A percentile compares a stretch with the other conserved stretches of the same genome.
Conservation (phyloP, 2,888 invertebrate species). For the Protophormia terraenovae region DNA sequence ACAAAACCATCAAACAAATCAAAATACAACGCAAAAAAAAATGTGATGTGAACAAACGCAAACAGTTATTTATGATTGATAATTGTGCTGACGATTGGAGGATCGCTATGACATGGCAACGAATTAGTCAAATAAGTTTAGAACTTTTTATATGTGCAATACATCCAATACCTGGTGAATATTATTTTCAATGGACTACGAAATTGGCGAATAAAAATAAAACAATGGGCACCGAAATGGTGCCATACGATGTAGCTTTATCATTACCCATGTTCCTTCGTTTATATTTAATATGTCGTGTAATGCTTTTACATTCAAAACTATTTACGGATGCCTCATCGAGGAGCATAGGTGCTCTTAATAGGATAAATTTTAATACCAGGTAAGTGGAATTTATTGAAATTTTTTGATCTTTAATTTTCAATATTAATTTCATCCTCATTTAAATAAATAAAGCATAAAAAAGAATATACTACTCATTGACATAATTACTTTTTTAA, state of each 20-base stretch:
- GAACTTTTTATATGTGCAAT: slow-evolving; percentile 98
- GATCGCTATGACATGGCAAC: slow-evolving; percentile 99
- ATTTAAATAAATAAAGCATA: slow-evolving; percentile 33
- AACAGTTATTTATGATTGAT: slow-evolving; percentile 99
- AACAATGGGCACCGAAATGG: slow-evolving; percentile 86
- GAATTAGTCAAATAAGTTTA: slow-evolving; percentile 94
- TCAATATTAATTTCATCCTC: neutral
- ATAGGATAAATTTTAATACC: slow-evolving; percentile 99
- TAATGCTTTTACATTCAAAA: slow-evolving; percentile 99
- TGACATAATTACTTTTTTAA: no score
- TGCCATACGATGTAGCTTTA: slow-evolving; percentile 97
- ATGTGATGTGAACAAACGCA: no score
- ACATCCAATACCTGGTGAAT: slow-evolving; percentile 98
- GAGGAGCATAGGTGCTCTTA: slow-evolving; percentile 97
- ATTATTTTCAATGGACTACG: slow-evolving; percentile 97
- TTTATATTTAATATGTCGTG: slow-evolving; percentile 99
- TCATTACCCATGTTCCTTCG: slow-evolving; percentile 99
- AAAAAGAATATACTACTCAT: no score
- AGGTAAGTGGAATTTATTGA: slow-evolving; percentile 83
- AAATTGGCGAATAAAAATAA: slow-evolving; percentile 94
- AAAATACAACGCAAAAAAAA: no score
- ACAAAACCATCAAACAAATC: no score
- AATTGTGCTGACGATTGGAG: slow-evolving; percentile 99
- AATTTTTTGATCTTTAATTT: neutral
- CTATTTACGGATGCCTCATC: slow-evolving; percentile 99